These are phyloP conservation scores for Microcebus murinus DNA, from an alignment of 2,113 vertebrate species.

Conservation along the genomic window DNA sequence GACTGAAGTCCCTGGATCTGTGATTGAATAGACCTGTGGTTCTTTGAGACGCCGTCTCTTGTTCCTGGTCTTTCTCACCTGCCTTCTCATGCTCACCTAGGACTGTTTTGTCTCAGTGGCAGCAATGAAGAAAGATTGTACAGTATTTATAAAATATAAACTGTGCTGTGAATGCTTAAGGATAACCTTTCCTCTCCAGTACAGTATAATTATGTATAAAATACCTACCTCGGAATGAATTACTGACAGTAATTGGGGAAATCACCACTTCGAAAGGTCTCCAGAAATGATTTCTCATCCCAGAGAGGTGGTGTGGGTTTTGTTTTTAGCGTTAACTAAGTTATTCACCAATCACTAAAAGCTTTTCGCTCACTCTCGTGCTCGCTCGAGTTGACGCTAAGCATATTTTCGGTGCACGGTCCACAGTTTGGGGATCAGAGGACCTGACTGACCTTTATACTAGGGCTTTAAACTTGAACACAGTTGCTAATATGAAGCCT, in stretches of 20 bases:
- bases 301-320: neutral
- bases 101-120: neutral
- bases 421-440: neutral
- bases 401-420: neutral
- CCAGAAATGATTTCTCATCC: neutral
- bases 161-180: neutral
- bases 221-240: constrained; percentile 4
- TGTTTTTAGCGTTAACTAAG: constrained; percentile 11
- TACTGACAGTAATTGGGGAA: neutral
- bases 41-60: neutral
- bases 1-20: neutral
- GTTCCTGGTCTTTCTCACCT: neutral
- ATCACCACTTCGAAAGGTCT: neutral
- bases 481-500: neutral
- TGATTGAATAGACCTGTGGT: neutral
- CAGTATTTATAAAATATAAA: constrained; percentile 28
- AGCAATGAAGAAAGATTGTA: constrained; percentile 33
- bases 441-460: neutral
- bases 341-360: neutral
- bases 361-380: neutral
- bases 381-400: neutral
- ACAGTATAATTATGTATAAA: neutral
- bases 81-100: neutral
- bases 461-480: neutral
- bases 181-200: neutral